Percentiles rank a stretch among this genome's conserved stretches.
Evolutionary conservation across 1,140 invertebrate genomes (phyloP).

Genomic region (Monochamus saltuarius): DNA sequence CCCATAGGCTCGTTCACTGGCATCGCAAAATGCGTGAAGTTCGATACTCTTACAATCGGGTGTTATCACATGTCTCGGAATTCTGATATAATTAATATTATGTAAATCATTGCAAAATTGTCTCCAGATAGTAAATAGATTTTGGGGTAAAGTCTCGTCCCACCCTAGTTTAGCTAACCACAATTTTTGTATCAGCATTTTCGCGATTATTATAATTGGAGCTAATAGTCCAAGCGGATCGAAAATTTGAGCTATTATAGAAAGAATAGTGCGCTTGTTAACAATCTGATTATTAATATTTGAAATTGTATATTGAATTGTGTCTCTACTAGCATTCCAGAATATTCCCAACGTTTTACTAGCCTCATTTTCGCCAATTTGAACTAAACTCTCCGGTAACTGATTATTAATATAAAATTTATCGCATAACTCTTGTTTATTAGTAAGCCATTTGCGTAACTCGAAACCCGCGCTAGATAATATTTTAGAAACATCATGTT

Average conservation of each 20-base stretch:
- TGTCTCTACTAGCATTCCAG: conserved; percentile 35
- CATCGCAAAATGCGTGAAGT: conserved; percentile 49
- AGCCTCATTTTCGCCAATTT: conserved; percentile 7
- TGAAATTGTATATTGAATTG: conserved; percentile 32
- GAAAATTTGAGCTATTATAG: conserved; percentile 36
- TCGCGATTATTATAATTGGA: conserved; percentile 46
- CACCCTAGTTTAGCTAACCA: conserved; percentile 48
- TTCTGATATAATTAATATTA: conserved; percentile 4
- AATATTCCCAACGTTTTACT: conserved; percentile 30
- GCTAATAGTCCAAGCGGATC: conserved; percentile 41
- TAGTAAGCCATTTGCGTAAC: conserved; percentile 34
- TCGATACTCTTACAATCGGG: conserved; percentile 16
- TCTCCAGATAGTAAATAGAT: background rate
- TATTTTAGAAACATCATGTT: too few relatives aligned
- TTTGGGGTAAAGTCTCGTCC: conserved; percentile 41
- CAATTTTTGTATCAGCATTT: conserved; percentile 51
- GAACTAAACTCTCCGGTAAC: too few relatives aligned
- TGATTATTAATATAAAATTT: too few relatives aligned
- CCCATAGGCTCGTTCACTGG: conserved; percentile 42
- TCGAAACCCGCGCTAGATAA: too few relatives aligned
- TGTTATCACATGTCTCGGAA: background rate
- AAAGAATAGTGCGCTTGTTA: conserved; percentile 41
- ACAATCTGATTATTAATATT: conserved; percentile 12
- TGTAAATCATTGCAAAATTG: conserved; percentile 20
- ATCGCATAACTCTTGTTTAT: conserved; percentile 13